A percentile compares a stretch with the other conserved stretches of the same genome.
Conservation (phyloP, 1,140 invertebrate genomes). For the Galendromus occidentalis region DNA sequence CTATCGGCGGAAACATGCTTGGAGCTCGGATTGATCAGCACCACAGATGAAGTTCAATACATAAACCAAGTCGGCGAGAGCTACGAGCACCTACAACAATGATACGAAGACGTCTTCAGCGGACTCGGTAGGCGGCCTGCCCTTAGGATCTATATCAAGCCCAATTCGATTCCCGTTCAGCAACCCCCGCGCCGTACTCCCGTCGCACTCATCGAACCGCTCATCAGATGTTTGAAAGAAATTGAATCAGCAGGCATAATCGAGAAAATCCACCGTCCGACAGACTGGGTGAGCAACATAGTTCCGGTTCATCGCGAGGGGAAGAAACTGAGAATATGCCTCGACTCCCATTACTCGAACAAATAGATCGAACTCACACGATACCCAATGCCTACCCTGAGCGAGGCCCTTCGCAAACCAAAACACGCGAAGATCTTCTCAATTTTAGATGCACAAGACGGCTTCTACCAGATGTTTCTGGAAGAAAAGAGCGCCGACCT, state of each 20-base stretch:
- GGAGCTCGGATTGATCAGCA: not conserved
- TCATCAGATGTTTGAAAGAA: not conserved
- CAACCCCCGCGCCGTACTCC: not conserved
- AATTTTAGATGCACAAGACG: too few relatives aligned
- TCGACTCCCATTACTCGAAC: not conserved
- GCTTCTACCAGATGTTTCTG: too few relatives aligned
- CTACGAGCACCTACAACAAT: not conserved
- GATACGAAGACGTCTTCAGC: not conserved
- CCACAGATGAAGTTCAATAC: not conserved
- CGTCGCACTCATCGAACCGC: not conserved
- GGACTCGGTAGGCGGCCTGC: not conserved
- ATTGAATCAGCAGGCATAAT: not conserved
- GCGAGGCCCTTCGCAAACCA: not conserved
- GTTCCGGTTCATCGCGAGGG: not conserved
- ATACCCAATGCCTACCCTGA: not conserved
- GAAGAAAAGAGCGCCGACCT: too few relatives aligned
- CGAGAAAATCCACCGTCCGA: not conserved
- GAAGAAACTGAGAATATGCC: too few relatives aligned
- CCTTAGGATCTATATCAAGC: not conserved
- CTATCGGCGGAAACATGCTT: not conserved
- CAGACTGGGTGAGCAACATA: not conserved
- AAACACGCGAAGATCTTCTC: constrained; percentile 4
- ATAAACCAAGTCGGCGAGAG: not conserved
- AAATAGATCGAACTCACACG: not conserved
- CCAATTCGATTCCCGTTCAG: not conserved